phyloP scores from a whole-genome alignment of 1,140 invertebrate genomes.

The Drosophila saltans region DNA sequence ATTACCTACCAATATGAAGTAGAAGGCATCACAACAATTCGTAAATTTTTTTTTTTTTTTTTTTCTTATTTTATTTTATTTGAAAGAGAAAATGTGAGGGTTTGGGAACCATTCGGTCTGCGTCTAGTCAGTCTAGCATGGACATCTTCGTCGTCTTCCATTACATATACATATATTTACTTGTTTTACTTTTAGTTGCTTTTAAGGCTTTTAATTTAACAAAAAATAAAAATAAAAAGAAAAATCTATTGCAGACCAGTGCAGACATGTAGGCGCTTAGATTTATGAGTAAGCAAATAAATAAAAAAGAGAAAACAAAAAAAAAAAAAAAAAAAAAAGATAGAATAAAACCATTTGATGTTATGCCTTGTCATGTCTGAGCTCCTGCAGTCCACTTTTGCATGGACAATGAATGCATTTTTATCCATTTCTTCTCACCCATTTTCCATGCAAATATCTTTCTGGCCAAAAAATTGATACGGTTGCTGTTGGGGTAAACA shows the following conservation, averaged over 20 bases:
- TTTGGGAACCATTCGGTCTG: slow-evolving; percentile 15
- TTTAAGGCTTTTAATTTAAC: slow-evolving; percentile 74
- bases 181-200: slow-evolving; percentile 65
- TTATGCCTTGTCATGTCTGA: slow-evolving; percentile 67
- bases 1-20: background rate
- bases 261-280: slow-evolving; percentile 63
- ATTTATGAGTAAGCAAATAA: slow-evolving; percentile 76
- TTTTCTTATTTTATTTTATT: slow-evolving; percentile 5
- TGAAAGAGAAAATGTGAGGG: slow-evolving; percentile 2
- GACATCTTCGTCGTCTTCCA: slow-evolving; percentile 64
- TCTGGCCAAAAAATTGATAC: slow-evolving; percentile 68
- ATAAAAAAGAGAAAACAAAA: slow-evolving; percentile 66
- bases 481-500: background rate
- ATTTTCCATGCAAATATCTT: slow-evolving; percentile 27
- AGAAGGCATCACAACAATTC: background rate
- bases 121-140: slow-evolving; percentile 62
- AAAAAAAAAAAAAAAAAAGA: slow-evolving; percentile 42
- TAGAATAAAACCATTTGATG: slow-evolving; percentile 43
- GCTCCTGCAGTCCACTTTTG: slow-evolving; percentile 45
- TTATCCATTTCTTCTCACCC: slow-evolving; percentile 17
- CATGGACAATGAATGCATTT: slow-evolving; percentile 59
- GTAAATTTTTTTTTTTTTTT: slow-evolving; percentile 2
- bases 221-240: slow-evolving; percentile 17
- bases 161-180: slow-evolving; percentile 16
- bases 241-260: slow-evolving; percentile 35